These are phyloP conservation scores for Goniozus legneri DNA, from an alignment of 1,140 invertebrate species.

Conservation along the genomic window DNA sequence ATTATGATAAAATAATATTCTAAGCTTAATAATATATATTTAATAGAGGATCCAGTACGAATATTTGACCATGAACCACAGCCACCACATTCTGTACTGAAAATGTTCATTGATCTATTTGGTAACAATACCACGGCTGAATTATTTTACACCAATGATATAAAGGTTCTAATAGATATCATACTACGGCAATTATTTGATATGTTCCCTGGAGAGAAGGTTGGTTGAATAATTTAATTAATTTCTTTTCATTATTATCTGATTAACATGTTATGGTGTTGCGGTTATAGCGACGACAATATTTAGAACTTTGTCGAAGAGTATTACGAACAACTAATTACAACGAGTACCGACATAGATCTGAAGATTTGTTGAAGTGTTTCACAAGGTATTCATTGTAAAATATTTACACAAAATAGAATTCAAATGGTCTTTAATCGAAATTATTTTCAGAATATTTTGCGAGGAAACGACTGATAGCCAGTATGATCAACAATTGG, in stretches of 20 bases:
- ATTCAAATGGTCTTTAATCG: neutral
- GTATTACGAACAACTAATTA: conserved; percentile 76
- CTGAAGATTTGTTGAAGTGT: conserved; percentile 73
- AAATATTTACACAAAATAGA: neutral
- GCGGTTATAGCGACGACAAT: conserved; percentile 64
- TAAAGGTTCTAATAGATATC: conserved; percentile 89
- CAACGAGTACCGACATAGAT: conserved; percentile 69
- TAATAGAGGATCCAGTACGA: conserved; percentile 80
- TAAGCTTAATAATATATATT: conserved; percentile 7
- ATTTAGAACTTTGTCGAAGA: conserved; percentile 71
- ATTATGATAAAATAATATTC: conserved; percentile 2
- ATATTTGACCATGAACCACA: conserved; percentile 78
- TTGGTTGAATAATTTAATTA: conserved; percentile 49
- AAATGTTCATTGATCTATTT: conserved; percentile 84
- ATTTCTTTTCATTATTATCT: neutral
- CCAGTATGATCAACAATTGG: conserved; percentile 69
- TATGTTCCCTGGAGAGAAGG: conserved; percentile 80
- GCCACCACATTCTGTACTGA: conserved; percentile 80
- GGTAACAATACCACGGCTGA: conserved; percentile 69
- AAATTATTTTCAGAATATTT: conserved; percentile 61
- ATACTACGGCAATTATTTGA: conserved; percentile 84
- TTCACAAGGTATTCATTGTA: conserved; percentile 58
- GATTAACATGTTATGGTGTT: neutral
- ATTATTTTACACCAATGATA: conserved; percentile 91
- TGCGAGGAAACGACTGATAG: conserved; percentile 74